A percentile compares a stretch with the other conserved stretches of the same genome.
phyloP scores from a whole-genome alignment of 1,140 invertebrate genomes.

The Saccostrea cuccullata region DNA sequence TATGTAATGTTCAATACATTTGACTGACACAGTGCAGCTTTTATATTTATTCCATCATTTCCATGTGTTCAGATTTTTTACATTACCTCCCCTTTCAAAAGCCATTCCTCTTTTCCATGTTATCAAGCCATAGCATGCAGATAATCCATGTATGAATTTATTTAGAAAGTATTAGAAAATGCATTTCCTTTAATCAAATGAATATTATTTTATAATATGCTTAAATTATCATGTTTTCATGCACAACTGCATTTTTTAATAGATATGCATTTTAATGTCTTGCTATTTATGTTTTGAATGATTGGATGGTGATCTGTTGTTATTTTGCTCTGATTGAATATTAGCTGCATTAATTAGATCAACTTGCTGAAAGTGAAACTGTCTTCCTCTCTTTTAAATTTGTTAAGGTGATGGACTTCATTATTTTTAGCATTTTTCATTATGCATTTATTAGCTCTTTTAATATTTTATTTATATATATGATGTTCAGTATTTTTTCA shows the following conservation, averaged over 20 bases:
- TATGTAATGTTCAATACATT: no score
- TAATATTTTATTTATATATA: no score
- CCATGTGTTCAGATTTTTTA: not conserved
- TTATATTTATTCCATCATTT: not conserved
- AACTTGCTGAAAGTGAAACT: no score
- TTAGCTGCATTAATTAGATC: no score
- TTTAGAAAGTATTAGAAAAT: not conserved
- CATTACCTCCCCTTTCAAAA: not conserved
- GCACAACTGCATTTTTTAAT: not conserved
- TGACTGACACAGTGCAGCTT: not conserved
- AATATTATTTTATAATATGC: not conserved
- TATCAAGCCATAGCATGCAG: not conserved
- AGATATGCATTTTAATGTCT: not conserved
- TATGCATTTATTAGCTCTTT: no score
- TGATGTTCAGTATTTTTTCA: no score
- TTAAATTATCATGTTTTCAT: not conserved
- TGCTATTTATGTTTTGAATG: not conserved
- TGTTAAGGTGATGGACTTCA: no score
- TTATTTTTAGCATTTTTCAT: no score
- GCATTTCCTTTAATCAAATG: not conserved
- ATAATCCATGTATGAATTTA: no score
- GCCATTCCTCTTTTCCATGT: not conserved
- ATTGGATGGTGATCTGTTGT: no score
- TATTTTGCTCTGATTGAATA: no score
- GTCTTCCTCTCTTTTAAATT: no score